A percentile compares a stretch with the other conserved stretches of the same genome.
Conservation (phyloP, 2,113 vertebrate genomes). For the Indicator indicator region DNA sequence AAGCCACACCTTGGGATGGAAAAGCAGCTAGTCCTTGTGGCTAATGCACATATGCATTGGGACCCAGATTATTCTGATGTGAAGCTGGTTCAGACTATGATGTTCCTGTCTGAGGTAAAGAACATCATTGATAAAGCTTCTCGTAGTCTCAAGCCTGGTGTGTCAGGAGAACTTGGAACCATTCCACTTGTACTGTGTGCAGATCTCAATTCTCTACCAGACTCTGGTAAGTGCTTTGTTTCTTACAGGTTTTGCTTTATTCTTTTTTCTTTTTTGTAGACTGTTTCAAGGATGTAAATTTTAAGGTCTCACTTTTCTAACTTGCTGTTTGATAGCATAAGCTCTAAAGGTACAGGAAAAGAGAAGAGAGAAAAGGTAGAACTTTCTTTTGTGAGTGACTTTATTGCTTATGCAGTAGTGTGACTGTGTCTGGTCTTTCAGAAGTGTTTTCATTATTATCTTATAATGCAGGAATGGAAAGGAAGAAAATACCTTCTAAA, state of each 20-base stretch:
- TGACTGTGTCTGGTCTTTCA: not conserved
- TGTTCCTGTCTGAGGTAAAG: slow-evolving; percentile 98
- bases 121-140: slow-evolving; percentile 97
- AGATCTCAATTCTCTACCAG: slow-evolving; percentile 97
- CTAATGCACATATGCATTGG: slow-evolving; percentile 99
- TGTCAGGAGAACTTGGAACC: slow-evolving; percentile 89
- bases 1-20: slow-evolving; percentile 91
- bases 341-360: not conserved
- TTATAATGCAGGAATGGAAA: not conserved
- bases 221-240: slow-evolving; percentile 85
- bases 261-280: not conserved
- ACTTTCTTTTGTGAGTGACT: not conserved
- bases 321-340: not conserved
- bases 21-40: slow-evolving; percentile 94
- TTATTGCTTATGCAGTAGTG: not conserved
- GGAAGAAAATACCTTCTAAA: not conserved
- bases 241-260: not conserved
- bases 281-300: not conserved
- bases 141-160: slow-evolving; percentile 88
- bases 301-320: not conserved
- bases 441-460: not conserved
- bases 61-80: slow-evolving; percentile 98
- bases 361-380: not conserved
- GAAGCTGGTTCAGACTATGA: slow-evolving; percentile 98
- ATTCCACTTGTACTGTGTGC: slow-evolving; percentile 97